Evolutionary conservation across 2,888 invertebrate genomes (phyloP), one percentile per base, ranked within the genome.

Genomic region (Dorcus hopei): DNA sequence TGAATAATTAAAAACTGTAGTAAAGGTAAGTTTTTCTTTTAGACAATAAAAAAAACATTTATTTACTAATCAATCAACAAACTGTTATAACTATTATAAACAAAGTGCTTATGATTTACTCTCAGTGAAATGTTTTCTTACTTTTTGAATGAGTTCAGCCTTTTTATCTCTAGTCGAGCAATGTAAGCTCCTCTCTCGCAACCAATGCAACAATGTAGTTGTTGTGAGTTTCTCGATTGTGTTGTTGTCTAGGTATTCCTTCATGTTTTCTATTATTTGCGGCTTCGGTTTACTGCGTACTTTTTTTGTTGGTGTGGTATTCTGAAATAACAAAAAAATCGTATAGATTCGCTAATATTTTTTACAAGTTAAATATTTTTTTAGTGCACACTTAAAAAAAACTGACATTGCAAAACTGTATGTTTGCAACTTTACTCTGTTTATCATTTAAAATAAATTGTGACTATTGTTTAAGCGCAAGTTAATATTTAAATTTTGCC

Each of bases 91-190:
- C 26, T 33, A 33, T 33, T 33, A 33, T 33, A 33, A 33, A 33
- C 26, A 33, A 33, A 33, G 3, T 33, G 26, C 26, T 33, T 33
- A 33, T 7, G 26, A 33, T 33, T 33, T 33, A 33, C 26, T 33
- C 1, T 33, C 26, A 33, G 26, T 48, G 45, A 65, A 66, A 38
- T 66, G 63, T 51, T 63, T 61, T 50, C 50, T 60, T 39, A 68
- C 64, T 61, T 68, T 68, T 41, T 66, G 56, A 33, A 68, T 60
- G 26, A 68, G 57, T 53, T 61, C 62, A n/a, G 61, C 63, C 41
- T 68, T 68, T 50, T 65, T 67, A 40, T 68, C 68, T 53, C 67
- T 62, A 6, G 65, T 66, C 14, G 65, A 65, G 54, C 67, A 68
- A 54, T 63, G 65, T 23, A 68, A 42, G 11, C 55, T 57, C 48